Conservation (phyloP, 1,140 invertebrate species). For the Trichogramma pretiosum region DNA sequence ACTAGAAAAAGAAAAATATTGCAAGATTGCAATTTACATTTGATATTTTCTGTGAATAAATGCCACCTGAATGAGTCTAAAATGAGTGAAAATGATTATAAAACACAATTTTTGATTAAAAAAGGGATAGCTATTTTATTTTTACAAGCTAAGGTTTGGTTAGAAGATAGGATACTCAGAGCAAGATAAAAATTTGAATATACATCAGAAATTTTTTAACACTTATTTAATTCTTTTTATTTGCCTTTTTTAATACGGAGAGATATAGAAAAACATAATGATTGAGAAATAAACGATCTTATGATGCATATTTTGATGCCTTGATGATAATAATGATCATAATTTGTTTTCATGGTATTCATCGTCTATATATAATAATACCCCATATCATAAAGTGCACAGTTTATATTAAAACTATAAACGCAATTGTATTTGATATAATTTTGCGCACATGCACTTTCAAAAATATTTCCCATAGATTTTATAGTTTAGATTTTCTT, state of each 20-base stretch:
- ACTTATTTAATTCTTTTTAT: conserved; percentile 44
- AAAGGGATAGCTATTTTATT: conserved; percentile 8
- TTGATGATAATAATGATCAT: conserved; percentile 33
- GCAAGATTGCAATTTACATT: conserved; percentile 3
- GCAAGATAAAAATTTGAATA: conserved; percentile 14
- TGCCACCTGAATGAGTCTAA: conserved; percentile 18
- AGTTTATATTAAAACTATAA: conserved; percentile 16
- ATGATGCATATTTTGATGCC: conserved; percentile 40
- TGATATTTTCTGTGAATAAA: conserved; percentile 13
- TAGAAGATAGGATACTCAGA: conserved; percentile 13
- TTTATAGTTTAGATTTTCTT: conserved; percentile 8
- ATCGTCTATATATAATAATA: conserved; percentile 46
- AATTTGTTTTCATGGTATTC: conserved; percentile 27
- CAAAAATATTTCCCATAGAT: conserved; percentile 23
- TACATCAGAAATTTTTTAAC: conserved; percentile 29
- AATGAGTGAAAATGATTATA: conserved; percentile 13
- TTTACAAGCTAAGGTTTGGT: conserved; percentile 1
- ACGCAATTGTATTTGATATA: conserved; percentile 28
- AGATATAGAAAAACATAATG: conserved; percentile 45
- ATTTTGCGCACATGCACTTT: conserved; percentile 34
- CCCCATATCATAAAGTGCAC: conserved; percentile 42
- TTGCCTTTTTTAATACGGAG: conserved; percentile 43
- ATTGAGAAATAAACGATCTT: conserved; percentile 44
- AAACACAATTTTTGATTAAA: conserved; percentile 13
- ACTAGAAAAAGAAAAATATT: conserved; percentile 15